A percentile compares a stretch with the other conserved stretches of the same genome.
Conservation (phyloP, 1,140 invertebrate genomes). For the Drosophila pallidifrons region DNA sequence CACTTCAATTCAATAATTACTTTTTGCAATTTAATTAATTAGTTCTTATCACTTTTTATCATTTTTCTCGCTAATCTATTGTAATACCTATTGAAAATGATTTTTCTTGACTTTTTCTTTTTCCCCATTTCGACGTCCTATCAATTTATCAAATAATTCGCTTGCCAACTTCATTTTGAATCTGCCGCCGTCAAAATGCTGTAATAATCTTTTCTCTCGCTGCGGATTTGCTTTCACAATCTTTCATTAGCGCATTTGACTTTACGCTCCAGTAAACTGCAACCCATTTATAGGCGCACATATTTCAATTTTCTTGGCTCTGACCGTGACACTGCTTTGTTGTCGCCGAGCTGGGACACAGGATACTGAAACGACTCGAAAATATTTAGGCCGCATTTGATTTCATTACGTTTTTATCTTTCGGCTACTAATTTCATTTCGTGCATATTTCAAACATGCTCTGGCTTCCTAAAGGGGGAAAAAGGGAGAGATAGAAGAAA, state of each 20-base stretch:
- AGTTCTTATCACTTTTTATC: slow-evolving; percentile 13
- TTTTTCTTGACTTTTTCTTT: slow-evolving; percentile 10
- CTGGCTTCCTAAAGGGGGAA: neutral
- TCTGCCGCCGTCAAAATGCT: slow-evolving; percentile 23
- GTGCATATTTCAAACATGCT: slow-evolving; percentile 66
- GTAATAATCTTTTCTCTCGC: slow-evolving; percentile 40
- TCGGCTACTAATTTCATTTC: slow-evolving; percentile 73
- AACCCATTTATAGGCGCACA: slow-evolving; percentile 73
- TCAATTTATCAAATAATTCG: slow-evolving; percentile 47
- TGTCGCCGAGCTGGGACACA: slow-evolving; percentile 31
- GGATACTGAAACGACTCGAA: slow-evolving; percentile 44
- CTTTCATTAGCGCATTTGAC: slow-evolving; percentile 60
- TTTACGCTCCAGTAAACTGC: slow-evolving; percentile 55
- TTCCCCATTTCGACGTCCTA: slow-evolving; percentile 27
- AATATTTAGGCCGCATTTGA: slow-evolving; percentile 81
- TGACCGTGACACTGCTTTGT: neutral
- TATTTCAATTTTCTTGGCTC: slow-evolving; percentile 74
- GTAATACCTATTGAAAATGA: slow-evolving; percentile 14
- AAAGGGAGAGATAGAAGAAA: neutral
- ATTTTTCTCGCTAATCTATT: slow-evolving; percentile 20
- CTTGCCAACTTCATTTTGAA: slow-evolving; percentile 39
- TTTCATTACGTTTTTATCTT: slow-evolving; percentile 83
- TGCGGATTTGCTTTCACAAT: slow-evolving; percentile 43
- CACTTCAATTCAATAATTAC: neutral
- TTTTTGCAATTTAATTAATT: neutral